These are phyloP conservation scores for Procavia capensis DNA, from an alignment of 2,113 vertebrate species.

Conservation along the genomic window DNA sequence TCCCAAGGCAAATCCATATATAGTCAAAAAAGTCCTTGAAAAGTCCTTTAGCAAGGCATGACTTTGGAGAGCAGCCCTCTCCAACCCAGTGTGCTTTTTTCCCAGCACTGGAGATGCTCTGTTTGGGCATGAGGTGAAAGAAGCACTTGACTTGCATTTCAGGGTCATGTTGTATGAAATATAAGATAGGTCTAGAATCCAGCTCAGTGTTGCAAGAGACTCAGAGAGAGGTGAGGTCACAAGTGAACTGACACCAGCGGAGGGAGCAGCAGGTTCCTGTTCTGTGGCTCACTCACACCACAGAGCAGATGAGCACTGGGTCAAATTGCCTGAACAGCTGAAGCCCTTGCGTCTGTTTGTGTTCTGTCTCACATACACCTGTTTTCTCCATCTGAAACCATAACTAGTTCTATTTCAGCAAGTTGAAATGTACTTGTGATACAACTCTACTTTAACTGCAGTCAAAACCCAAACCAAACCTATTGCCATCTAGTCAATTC, in stretches of 20 bases:
- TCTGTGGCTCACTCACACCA: not conserved
- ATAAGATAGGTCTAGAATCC: too few species aligned
- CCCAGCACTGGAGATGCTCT: not conserved
- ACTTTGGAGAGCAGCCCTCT: not conserved
- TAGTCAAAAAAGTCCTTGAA: not conserved
- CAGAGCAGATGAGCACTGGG: not conserved
- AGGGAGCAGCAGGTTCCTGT: not conserved
- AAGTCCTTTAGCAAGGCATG: constrained; percentile 15
- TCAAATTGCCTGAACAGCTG: not conserved
- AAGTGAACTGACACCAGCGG: not conserved
- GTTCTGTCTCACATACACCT: not conserved
- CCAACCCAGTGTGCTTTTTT: not conserved
- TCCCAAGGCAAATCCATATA: not conserved
- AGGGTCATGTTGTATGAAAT: not conserved
- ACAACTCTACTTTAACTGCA: not conserved
- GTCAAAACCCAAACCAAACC: too few species aligned
- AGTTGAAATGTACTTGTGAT: not conserved
- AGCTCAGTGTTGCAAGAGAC: not conserved
- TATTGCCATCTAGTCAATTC: too few species aligned
- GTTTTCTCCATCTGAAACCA: not conserved
- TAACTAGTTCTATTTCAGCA: not conserved
- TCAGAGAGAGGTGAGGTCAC: not conserved
- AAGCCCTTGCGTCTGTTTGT: not conserved
- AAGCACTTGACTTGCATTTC: not conserved
- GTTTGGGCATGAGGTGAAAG: not conserved